Conservation (phyloP, 2,797 vertebrate genomes). For the Phalloptychus januarius region DNA sequence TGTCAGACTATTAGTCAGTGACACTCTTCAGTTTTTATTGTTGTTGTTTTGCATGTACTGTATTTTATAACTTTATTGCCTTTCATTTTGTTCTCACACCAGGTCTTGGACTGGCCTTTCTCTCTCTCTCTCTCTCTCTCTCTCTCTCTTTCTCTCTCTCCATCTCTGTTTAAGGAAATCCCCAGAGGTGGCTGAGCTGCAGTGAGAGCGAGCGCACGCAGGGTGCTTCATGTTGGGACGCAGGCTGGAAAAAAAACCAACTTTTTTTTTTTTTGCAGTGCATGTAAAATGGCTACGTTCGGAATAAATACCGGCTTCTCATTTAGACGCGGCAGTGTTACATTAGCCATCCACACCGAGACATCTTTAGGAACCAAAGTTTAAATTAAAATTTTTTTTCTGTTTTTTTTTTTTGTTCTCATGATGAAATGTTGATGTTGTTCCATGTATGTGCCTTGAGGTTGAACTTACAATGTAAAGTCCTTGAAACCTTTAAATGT, state of each 20-base stretch:
- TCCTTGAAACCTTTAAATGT: slow-evolving; percentile 89
- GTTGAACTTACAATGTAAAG: slow-evolving; percentile 88
- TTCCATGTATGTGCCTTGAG: slow-evolving; percentile 90
- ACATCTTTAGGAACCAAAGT: slow-evolving; percentile 84
- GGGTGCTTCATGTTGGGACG: slow-evolving; percentile 28
- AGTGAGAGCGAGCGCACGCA: slow-evolving; percentile 15
- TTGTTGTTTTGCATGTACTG: slow-evolving; percentile 66
- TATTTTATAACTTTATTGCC: slow-evolving; percentile 63
- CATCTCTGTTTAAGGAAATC: slow-evolving; percentile 15
- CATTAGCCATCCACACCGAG: slow-evolving; percentile 60
- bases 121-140: not conserved
- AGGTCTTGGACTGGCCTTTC: slow-evolving; percentile 26
- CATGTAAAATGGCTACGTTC: slow-evolving; percentile 65
- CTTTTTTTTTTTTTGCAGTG: slow-evolving; percentile 37
- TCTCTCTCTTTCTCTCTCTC: not conserved
- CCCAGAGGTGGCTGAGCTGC: slow-evolving; percentile 31
- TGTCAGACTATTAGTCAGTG: slow-evolving; percentile 54
- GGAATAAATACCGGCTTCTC: slow-evolving; percentile 45
- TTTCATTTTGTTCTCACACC: slow-evolving; percentile 41
- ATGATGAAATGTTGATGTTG: slow-evolving; percentile 83
- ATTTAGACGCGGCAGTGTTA: slow-evolving; percentile 62
- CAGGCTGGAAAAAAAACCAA: slow-evolving; percentile 32
- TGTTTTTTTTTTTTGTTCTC: slow-evolving; percentile 75
- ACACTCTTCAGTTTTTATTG: slow-evolving; percentile 31
- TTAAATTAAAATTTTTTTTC: slow-evolving; percentile 75